phyloP scores from a whole-genome alignment of 2,888 invertebrate species.

The Pteria penguin region DNA sequence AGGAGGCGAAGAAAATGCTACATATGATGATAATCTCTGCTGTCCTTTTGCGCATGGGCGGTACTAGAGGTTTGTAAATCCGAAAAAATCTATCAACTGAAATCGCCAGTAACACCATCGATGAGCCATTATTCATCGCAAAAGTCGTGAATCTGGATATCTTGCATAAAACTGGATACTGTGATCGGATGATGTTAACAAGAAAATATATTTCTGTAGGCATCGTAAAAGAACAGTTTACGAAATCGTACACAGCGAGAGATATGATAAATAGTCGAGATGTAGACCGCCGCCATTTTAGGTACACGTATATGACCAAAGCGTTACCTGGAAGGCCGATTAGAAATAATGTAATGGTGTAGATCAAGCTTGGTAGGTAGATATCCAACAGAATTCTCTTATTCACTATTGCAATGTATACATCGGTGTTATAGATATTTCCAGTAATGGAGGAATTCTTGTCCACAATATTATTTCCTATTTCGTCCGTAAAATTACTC shows the following conservation, averaged over 20 bases:
- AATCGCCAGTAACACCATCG: constrained; percentile 55
- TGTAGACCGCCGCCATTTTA: constrained; percentile 52
- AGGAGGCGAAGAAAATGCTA: constrained; percentile 42
- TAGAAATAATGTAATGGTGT: constrained; percentile 56
- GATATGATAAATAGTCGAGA: constrained; percentile 58
- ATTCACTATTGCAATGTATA: neutral
- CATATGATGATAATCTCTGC: constrained; percentile 53
- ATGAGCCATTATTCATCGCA: constrained; percentile 60
- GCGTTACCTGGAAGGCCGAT: constrained; percentile 60
- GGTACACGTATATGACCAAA: constrained; percentile 56
- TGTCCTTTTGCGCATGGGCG: constrained; percentile 52
- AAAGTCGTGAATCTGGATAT: constrained; percentile 57
- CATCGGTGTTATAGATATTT: too few relatives aligned
- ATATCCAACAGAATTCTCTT: neutral
- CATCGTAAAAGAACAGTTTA: constrained; percentile 61
- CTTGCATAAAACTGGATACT: constrained; percentile 53
- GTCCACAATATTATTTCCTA: neutral
- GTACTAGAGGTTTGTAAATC: constrained; percentile 56
- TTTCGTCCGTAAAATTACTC: neutral
- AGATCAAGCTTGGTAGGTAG: constrained; percentile 58
- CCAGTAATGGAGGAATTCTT: too few relatives aligned
- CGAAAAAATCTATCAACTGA: constrained; percentile 59
- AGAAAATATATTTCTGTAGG: constrained; percentile 56
- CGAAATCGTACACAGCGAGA: constrained; percentile 56
- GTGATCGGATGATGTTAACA: constrained; percentile 48